Percentiles rank a stretch among this genome's conserved stretches.
Conservation (phyloP, 2,797 vertebrate species). For the Buphagus erythrorhynchus region DNA sequence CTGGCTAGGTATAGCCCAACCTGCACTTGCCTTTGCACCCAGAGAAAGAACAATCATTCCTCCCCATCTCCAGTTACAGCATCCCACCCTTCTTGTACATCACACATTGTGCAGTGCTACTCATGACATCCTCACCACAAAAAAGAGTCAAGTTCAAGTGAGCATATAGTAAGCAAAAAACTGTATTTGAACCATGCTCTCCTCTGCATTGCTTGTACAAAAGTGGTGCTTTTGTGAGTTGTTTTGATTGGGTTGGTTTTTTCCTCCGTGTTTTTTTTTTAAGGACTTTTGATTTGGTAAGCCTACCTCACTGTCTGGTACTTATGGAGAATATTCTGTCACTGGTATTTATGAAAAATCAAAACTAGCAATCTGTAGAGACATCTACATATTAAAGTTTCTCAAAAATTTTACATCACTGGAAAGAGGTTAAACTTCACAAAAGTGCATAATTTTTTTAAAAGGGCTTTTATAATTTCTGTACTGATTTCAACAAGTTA, state of each 20-base stretch:
- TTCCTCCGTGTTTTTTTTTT: rapidly evolving
- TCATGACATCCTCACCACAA: neutral
- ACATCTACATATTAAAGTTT: neutral
- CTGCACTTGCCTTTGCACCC: neutral
- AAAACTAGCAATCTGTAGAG: neutral
- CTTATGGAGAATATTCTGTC: neutral
- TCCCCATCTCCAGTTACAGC: neutral
- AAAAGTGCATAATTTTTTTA: rapidly evolving
- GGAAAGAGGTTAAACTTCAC: neutral
- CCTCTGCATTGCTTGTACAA: neutral
- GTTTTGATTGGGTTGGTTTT: neutral
- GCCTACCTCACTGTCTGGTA: neutral
- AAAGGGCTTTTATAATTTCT: neutral
- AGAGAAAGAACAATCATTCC: neutral
- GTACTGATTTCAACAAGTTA: neutral
- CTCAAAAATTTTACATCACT: neutral
- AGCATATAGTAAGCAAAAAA: neutral
- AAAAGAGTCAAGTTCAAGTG: neutral
- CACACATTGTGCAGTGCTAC: neutral
- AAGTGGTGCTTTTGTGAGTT: neutral
- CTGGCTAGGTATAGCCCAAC: neutral
- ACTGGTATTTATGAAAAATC: neutral
- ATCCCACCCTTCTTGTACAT: neutral
- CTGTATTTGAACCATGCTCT: rapidly evolving
- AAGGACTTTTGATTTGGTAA: neutral